A percentile compares a stretch with the other conserved stretches of the same genome.
These are phyloP conservation scores for Ennomos fuscantarius DNA, from an alignment of 2,888 invertebrate species.

Conservation along the genomic window DNA sequence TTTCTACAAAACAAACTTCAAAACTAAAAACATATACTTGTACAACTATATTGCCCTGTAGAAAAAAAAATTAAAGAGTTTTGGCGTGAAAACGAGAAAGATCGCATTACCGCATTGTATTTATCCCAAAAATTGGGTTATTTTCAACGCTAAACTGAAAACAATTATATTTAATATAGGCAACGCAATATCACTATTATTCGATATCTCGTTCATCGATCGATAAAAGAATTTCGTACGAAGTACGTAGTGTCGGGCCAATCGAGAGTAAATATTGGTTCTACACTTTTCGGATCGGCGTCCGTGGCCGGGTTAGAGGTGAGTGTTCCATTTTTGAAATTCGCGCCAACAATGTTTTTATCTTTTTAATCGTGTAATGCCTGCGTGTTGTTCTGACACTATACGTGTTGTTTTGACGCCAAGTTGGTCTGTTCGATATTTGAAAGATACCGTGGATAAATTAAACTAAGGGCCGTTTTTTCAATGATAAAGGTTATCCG, in stretches of 20 bases:
- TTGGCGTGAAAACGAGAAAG: too few species aligned
- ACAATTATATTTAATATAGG: too few species aligned
- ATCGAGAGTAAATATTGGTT: conserved; percentile 65
- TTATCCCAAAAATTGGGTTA: too few species aligned
- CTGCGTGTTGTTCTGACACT: conserved; percentile 23
- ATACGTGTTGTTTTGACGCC: background rate
- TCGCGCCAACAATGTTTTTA: conserved; percentile 54
- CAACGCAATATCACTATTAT: conserved; percentile 28
- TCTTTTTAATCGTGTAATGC: conserved; percentile 53
- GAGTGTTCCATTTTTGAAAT: conserved; percentile 80
- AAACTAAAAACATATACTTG: too few species aligned
- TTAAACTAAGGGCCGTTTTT: too few species aligned
- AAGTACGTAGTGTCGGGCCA: conserved; percentile 58
- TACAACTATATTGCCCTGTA: too few species aligned
- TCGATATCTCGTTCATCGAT: conserved; percentile 49
- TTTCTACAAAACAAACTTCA: too few species aligned
- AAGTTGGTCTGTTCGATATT: conserved; percentile 4
- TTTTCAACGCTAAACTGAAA: too few species aligned
- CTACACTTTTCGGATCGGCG: conserved; percentile 70
- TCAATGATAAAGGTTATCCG: too few species aligned
- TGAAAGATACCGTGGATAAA: too few species aligned
- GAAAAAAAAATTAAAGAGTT: too few species aligned
- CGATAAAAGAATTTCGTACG: conserved; percentile 61
- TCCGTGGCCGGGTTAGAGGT: conserved; percentile 83
- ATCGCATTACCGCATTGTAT: too few species aligned